These are phyloP conservation scores for Panthera leo DNA, from an alignment of 2,113 vertebrate genomes.

Conservation along the genomic window DNA sequence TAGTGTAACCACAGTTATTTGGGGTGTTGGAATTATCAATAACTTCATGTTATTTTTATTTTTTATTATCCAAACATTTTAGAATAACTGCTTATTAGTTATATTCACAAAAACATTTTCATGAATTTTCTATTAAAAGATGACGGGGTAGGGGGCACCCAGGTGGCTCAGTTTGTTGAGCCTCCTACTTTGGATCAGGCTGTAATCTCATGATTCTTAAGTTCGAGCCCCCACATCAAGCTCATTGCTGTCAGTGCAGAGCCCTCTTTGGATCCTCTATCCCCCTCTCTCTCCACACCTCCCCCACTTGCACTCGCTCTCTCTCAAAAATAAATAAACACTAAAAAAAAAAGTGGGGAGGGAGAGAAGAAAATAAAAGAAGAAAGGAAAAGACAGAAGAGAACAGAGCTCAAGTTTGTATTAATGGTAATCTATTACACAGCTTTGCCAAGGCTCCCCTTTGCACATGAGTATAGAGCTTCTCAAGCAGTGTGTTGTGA, in stretches of 20 bases:
- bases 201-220: too few relatives aligned
- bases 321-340: too few relatives aligned
- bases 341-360: too few relatives aligned
- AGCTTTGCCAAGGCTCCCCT: not conserved
- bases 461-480: accelerated
- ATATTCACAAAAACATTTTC: not conserved
- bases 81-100: not conserved
- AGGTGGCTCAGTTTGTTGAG: too few relatives aligned
- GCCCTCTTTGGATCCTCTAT: too few relatives aligned
- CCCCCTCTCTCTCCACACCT: too few relatives aligned
- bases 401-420: not conserved
- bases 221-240: too few relatives aligned
- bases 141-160: too few relatives aligned
- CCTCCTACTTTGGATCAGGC: too few relatives aligned
- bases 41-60: not conserved
- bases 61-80: slow-evolving; percentile 16
- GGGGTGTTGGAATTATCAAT: not conserved
- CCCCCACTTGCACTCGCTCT: too few relatives aligned
- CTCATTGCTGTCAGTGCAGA: too few relatives aligned
- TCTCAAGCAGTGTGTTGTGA: not conserved
- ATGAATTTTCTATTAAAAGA: not conserved
- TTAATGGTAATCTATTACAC: not conserved
- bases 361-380: not conserved
- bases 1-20: not conserved
- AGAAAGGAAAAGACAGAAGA: not conserved